These are phyloP conservation scores for Sigmodon hispidus DNA, from an alignment of 2,113 vertebrate genomes.

Conservation along the genomic window DNA sequence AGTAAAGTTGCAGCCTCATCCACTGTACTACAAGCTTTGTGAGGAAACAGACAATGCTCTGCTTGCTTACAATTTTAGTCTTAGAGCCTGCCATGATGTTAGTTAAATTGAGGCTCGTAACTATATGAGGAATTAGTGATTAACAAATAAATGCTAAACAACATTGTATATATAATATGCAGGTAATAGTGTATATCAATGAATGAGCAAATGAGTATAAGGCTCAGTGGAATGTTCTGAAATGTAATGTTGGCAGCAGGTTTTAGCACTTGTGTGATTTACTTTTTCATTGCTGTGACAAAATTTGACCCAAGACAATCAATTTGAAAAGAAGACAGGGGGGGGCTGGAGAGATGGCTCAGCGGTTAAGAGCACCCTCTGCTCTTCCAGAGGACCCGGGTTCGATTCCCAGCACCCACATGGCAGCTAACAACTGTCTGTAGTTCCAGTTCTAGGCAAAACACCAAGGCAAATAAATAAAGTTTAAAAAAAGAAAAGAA, in stretches of 20 bases:
- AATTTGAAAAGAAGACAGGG: not conserved
- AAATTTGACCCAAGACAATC: not conserved
- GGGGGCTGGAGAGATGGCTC: too few relatives aligned
- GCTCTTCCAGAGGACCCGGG: too few relatives aligned
- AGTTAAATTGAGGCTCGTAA: conserved; percentile 15
- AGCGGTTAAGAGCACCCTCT: too few relatives aligned
- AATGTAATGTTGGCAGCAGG: not conserved
- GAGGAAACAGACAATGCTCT: not conserved
- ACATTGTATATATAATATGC: not conserved
- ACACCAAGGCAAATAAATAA: too few relatives aligned
- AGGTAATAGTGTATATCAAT: not conserved
- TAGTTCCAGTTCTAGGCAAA: too few relatives aligned
- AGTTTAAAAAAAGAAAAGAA: too few relatives aligned
- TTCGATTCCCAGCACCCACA: too few relatives aligned
- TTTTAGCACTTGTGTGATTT: not conserved
- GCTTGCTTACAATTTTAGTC: not conserved
- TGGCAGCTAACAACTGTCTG: too few relatives aligned
- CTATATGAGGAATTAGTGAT: not conserved
- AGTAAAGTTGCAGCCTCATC: not conserved
- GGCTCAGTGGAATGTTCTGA: conserved; percentile 15
- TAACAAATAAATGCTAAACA: conserved; percentile 25
- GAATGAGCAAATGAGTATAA: conserved; percentile 10
- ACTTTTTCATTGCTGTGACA: not conserved
- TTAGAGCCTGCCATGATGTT: not conserved
- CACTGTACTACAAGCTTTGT: not conserved